Percentiles rank a stretch among this genome's conserved stretches.
These are phyloP conservation scores for Pygoscelis antarcticus DNA, from an alignment of 2,113 vertebrate genomes.

Conservation along the genomic window DNA sequence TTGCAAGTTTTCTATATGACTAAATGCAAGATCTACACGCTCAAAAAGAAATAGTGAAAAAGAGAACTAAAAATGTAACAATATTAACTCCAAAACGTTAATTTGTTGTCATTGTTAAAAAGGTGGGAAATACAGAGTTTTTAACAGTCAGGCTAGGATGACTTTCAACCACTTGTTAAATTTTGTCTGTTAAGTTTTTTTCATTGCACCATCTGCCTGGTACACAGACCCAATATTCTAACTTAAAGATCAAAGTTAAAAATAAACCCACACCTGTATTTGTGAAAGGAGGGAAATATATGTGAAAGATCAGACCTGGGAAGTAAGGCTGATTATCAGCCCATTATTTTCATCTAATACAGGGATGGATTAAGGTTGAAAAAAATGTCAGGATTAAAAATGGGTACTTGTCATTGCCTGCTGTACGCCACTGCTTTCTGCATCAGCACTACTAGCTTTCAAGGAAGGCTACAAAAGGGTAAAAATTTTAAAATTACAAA, in stretches of 20 bases:
- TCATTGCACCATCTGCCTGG: not conserved
- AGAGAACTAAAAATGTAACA: too few relatives aligned
- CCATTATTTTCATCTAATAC: not conserved
- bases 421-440: not conserved
- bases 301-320: not conserved
- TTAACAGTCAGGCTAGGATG: not conserved
- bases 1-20: too few relatives aligned
- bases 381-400: not conserved
- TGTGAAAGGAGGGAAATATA: not conserved
- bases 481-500: not conserved
- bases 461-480: not conserved
- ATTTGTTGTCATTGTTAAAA: not conserved
- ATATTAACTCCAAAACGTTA: not conserved
- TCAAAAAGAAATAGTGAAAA: too few relatives aligned
- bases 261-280: not conserved
- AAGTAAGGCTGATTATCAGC: not conserved
- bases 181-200: not conserved
- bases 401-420: not conserved
- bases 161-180: not conserved
- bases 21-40: too few relatives aligned
- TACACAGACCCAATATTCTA: not conserved
- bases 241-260: not conserved
- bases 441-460: not conserved
- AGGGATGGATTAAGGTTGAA: not conserved
- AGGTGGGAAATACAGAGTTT: not conserved